Evolutionary conservation across 2,797 vertebrate genomes (phyloP).

Genomic region (Otolemur crassicaudatus): DNA sequence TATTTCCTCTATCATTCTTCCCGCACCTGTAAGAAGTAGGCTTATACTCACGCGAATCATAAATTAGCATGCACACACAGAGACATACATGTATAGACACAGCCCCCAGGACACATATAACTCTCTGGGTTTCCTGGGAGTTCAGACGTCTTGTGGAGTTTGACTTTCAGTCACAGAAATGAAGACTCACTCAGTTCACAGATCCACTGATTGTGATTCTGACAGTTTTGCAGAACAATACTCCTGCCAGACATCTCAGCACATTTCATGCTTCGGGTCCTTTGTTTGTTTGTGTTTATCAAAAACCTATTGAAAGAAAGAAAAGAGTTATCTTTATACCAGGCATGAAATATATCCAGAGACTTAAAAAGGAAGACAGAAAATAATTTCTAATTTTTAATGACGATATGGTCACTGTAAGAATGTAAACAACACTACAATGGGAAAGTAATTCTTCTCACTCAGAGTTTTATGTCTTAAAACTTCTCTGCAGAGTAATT

Average conservation of each 20-base stretch:
- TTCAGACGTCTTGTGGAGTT: not conserved
- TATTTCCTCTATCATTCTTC: not conserved
- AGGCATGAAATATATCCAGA: not conserved
- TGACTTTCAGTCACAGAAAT: too few species aligned
- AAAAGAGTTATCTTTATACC: not conserved
- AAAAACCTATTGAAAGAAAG: conserved; percentile 7
- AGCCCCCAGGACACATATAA: not conserved
- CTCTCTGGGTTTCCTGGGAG: not conserved
- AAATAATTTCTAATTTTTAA: not conserved
- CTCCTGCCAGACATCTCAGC: not conserved
- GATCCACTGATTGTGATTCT: not conserved
- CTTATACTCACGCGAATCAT: not conserved
- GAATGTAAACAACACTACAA: not conserved
- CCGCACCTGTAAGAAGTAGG: not conserved
- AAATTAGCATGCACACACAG: not conserved
- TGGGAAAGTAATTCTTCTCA: not conserved
- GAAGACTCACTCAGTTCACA: not conserved
- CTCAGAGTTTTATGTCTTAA: not conserved
- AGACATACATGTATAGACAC: not conserved
- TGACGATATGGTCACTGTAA: not conserved
- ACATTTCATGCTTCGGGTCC: not conserved
- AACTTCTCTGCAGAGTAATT: not conserved
- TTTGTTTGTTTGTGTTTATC: fast-evolving
- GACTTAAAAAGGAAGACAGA: not conserved
- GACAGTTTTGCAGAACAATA: not conserved